phyloP scores from a whole-genome alignment of 2,888 invertebrate genomes.

The Troides aeacus region DNA sequence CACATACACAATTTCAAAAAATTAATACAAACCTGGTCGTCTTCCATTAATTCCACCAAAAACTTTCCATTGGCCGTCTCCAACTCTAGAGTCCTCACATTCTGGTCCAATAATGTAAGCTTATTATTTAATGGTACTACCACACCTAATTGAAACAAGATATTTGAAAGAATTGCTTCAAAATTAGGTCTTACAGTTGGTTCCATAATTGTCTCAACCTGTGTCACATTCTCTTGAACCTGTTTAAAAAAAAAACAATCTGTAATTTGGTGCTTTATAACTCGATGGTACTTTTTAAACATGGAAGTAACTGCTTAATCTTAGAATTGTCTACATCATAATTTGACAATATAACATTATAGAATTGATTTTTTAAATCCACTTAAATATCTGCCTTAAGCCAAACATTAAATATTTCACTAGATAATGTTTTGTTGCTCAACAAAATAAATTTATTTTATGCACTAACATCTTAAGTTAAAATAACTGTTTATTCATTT shows the following conservation, averaged over 20 bases:
- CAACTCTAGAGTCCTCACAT: constrained; percentile 47
- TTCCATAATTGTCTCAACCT: neutral
- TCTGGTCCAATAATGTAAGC: constrained; percentile 40
- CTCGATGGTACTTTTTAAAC: no score
- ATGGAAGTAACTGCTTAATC: no score
- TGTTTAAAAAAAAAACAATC: neutral
- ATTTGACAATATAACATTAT: no score
- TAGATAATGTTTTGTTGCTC: no score
- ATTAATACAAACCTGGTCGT: constrained; percentile 41
- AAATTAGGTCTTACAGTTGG: constrained; percentile 13
- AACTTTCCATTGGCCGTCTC: constrained; percentile 54
- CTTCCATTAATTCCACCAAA: constrained; percentile 53
- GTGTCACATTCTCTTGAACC: neutral
- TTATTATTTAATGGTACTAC: constrained; percentile 42
- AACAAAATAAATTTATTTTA: no score
- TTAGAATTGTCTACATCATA: no score
- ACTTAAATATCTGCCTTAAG: no score
- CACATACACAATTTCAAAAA: neutral
- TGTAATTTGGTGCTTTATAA: neutral
- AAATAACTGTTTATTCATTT: no score
- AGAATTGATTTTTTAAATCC: no score
- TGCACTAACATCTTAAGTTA: no score
- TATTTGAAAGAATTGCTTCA: constrained; percentile 49
- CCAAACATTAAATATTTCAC: no score
- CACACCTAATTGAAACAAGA: constrained; percentile 57